Evolutionary conservation across 2,888 invertebrate genomes (phyloP), one percentile per base, ranked within the genome.

Genomic region (Rhagophthalmus giganteus): DNA sequence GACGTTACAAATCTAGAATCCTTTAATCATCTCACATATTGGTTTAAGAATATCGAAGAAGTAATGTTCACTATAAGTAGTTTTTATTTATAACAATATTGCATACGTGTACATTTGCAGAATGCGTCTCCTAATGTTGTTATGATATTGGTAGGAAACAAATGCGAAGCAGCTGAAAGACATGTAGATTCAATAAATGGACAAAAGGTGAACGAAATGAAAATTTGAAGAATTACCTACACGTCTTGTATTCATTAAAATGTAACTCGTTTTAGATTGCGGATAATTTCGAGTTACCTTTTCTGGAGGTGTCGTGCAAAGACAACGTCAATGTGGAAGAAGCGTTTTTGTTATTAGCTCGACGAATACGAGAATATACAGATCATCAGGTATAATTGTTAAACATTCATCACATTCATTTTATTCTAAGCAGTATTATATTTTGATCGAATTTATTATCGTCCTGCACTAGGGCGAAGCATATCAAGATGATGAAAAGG

Each of bases 31-130:
- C 78, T 94, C 59, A 87, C 89, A 5, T 93, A 93, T 71, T 94
- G 94, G 94, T 79, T 94, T 55, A 82, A 89, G 72, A 92, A 91
- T 76, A 91, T 94, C 62, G 88, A 92, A 78, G 90, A 90, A 81
- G 92, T 90, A 74, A 70, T 16, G 10, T 4, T 2, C 2, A 27
- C 27, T 7, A 4, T 2, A 27, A n/a, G n/a, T n/a, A n/a, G n/a
- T n/a, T n/a, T n/a, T n/a, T n/a, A n/a, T n/a, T n/a, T n/a, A n/a
- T n/a, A n/a, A n/a, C n/a, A n/a, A n/a, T n/a, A n/a, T n/a, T n/a
- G n/a, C n/a, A n/a, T n/a, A n/a, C n/a, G n/a, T n/a, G n/a, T n/a
- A n/a, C n/a, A n/a, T n/a, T 27, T 78, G 10, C 76, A 90, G 90
- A 90, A 91, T 69, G 91, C 91, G 30, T 88, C 90, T 7, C 88